Percentiles rank a stretch among this genome's conserved stretches.
Evolutionary conservation across 1,140 invertebrate genomes (phyloP).

Genomic region (Formica exsecta): DNA sequence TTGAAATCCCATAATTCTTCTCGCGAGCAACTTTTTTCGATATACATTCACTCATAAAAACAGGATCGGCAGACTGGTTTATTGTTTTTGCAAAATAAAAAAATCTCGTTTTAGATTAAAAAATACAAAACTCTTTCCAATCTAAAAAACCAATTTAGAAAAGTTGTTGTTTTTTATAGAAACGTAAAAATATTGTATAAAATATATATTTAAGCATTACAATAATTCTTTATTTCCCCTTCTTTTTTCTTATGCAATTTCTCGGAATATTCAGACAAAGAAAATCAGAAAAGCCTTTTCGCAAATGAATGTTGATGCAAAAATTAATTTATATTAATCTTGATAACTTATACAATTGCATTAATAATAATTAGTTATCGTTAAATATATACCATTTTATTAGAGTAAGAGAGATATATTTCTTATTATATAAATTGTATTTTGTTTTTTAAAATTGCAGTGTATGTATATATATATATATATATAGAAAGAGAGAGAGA

Average conservation of each 20-base stretch:
- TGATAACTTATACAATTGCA: neutral
- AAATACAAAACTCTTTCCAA: neutral
- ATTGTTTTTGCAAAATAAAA: slow-evolving; percentile 12
- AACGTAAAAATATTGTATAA: neutral
- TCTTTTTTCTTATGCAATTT: neutral
- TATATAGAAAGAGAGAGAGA: too few species aligned
- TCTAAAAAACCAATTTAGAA: too few species aligned
- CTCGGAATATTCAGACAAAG: neutral
- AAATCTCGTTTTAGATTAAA: neutral
- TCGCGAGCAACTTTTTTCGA: neutral
- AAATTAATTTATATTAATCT: neutral
- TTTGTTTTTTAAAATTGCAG: too few species aligned
- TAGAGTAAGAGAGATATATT: neutral
- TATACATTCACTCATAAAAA: neutral
- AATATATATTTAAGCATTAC: too few species aligned
- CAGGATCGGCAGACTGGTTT: neutral
- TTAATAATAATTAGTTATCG: too few species aligned
- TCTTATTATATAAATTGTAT: too few species aligned
- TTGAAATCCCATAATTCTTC: too few species aligned
- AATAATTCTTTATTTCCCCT: too few species aligned
- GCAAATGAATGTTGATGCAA: neutral
- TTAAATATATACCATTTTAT: too few species aligned
- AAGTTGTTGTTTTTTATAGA: neutral
- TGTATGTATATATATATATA: too few species aligned
- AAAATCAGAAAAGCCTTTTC: neutral